Base-by-base conservation (phyloP, 2,797 vertebrate species). In the Malacoctenus gilli region DNA sequence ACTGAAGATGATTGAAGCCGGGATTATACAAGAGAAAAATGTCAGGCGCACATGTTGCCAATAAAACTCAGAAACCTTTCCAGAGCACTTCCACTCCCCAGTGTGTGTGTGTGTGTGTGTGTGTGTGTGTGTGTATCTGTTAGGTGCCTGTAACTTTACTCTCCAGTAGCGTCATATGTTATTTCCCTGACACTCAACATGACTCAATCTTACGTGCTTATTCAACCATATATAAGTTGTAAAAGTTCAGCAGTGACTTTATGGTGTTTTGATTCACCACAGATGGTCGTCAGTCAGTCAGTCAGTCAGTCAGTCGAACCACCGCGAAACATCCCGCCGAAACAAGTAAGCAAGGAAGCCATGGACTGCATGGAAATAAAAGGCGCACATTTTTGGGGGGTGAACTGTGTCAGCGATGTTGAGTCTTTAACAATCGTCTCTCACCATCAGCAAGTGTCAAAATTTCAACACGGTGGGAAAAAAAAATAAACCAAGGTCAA, bases 181-280 rank as follows among this genome's bases (percentile, higher is more conserved):
- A 36, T 39, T 11, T 41, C 37, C 52, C 9, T 18, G 0, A 39
- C 51, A 22, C 10, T 1, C 16, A 9, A 28, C 22, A n/a, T 44
- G 49, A 40, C 18, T 64, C 38, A 34, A 36, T 66, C 11, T 34
- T 19, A 10, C 37, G 25, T 18, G 36, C 38, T 52, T 20, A 19
- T 43, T 34, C 60, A 16, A 11, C 28, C 28, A 3, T 21, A 4
- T 37, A 34, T 42, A 14, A 37, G 22, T 18, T 46, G 34, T 50
- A 56, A 41, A 31, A 43, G 34, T 47, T 50, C 34, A 56, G 4
- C 14, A 9, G 37, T 34, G 12, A 19, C 38, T 61, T 59, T 18
- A 49, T 46, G 50, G 42, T 58, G 15, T 68, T 64, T 58, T 61
- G 53, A 70, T 72, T 20, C 35, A 35, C 38, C 21, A 10, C 13